Conservation (phyloP, 64 coral and sea anemone genomes). For the Porites lutea region DNA sequence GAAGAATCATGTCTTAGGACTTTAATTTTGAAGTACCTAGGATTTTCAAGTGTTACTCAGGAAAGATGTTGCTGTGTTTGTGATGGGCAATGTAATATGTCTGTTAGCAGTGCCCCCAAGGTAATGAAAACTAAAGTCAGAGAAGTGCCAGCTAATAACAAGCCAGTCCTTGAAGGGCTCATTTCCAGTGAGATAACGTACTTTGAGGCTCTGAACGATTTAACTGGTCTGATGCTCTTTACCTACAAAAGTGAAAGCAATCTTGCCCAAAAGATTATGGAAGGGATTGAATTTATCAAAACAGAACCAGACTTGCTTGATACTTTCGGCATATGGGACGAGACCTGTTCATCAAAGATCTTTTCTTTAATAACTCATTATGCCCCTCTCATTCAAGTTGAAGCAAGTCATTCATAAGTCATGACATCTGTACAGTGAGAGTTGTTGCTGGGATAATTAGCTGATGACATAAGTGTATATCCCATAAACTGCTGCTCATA, state of each 20-base stretch:
- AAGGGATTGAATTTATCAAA: not conserved
- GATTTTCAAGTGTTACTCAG: not conserved
- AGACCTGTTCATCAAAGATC: conserved; percentile 2
- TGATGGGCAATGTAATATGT: not conserved
- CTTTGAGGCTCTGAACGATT: not conserved
- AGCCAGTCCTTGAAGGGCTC: not conserved
- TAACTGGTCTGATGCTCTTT: not conserved
- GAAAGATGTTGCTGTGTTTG: conserved; percentile 27
- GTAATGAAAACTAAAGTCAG: not conserved
- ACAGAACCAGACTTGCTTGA: not conserved
- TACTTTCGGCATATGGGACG: not conserved
- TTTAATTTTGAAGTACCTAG: not conserved
- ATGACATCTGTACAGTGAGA: no score
- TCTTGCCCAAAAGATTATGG: not conserved
- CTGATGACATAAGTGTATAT: no score
- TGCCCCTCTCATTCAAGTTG: no score
- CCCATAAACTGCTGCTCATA: no score
- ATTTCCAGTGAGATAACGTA: not conserved
- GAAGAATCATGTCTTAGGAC: not conserved
- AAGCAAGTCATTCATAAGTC: no score
- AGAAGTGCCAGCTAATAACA: not conserved
- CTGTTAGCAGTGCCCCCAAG: not conserved
- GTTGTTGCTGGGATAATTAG: no score
- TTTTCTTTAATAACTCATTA: no score
- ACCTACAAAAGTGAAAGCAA: not conserved